Conservation (phyloP, 2,888 invertebrate species). For the Sarcophaga subvicina region DNA sequence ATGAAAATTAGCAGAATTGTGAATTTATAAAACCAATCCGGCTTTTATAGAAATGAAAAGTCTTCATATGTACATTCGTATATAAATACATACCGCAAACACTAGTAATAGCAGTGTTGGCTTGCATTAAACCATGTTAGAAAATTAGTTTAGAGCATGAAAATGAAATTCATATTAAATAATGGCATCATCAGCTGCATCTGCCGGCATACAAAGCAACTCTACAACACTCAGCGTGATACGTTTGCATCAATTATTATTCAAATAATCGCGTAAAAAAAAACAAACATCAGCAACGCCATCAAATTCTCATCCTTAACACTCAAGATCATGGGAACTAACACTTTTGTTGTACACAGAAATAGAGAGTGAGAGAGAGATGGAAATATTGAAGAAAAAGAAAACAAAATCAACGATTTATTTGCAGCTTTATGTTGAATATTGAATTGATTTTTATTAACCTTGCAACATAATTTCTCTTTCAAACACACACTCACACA, state of each 20-base stretch:
- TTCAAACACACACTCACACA: constrained; percentile 26
- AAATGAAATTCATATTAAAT: constrained; percentile 64
- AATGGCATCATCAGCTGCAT: constrained; percentile 61
- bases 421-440: constrained; percentile 12
- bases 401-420: too few relatives aligned
- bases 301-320: constrained; percentile 36
- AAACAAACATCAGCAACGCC: constrained; percentile 18
- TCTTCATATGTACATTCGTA: constrained; percentile 24
- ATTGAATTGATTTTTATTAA: constrained; percentile 65
- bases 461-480: constrained; percentile 61
- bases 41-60: constrained; percentile 68
- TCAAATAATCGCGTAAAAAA: constrained; percentile 9
- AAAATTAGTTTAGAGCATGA: constrained; percentile 65
- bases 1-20: background rate
- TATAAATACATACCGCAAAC: background rate
- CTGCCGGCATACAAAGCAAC: background rate
- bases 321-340: constrained; percentile 62
- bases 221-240: constrained; percentile 40
- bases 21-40: constrained; percentile 37
- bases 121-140: too few relatives aligned
- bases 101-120: constrained; percentile 19
- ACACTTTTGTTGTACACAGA: constrained; percentile 42
- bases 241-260: constrained; percentile 56
- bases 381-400: too few relatives aligned
- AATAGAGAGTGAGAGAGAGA: too few relatives aligned